These are phyloP conservation scores for Moxostoma hubbsi DNA, from an alignment of 2,797 vertebrate species.

Conservation along the genomic window DNA sequence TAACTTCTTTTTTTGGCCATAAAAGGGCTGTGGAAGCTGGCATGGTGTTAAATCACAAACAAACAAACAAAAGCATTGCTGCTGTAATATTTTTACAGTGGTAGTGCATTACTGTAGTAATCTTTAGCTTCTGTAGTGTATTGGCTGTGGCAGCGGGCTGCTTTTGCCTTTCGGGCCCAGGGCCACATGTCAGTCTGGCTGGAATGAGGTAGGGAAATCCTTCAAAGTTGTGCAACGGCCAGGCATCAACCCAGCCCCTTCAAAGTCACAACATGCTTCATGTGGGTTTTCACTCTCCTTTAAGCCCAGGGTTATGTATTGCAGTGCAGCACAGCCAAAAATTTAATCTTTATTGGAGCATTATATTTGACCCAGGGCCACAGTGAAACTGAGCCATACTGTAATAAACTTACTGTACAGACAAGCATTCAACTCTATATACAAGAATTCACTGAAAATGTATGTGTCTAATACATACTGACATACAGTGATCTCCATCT, in stretches of 20 bases:
- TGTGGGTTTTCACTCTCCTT: constrained; percentile 27
- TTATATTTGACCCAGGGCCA: constrained; percentile 13
- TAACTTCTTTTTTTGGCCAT: too few relatives aligned
- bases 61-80: too few relatives aligned
- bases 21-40: too few relatives aligned
- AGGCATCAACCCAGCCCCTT: constrained; percentile 10
- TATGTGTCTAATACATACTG: too few relatives aligned
- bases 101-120: background rate
- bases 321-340: background rate
- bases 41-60: too few relatives aligned
- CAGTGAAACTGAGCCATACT: background rate
- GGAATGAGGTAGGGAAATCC: constrained; percentile 38
- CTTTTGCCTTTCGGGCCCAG: constrained; percentile 12
- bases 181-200: constrained; percentile 12
- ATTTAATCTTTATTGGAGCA: constrained; percentile 19
- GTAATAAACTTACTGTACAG: constrained; percentile 1
- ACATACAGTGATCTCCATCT: too few relatives aligned
- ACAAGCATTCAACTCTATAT: background rate
- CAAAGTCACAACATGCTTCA: constrained; percentile 31
- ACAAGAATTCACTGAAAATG: background rate
- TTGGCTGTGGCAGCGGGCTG: background rate
- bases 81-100: too few relatives aligned
- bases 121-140: background rate
- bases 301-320: constrained; percentile 4
- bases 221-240: constrained; percentile 17